These are phyloP conservation scores for Xylophagus ater DNA, from an alignment of 2,888 invertebrate species.

Conservation along the genomic window DNA sequence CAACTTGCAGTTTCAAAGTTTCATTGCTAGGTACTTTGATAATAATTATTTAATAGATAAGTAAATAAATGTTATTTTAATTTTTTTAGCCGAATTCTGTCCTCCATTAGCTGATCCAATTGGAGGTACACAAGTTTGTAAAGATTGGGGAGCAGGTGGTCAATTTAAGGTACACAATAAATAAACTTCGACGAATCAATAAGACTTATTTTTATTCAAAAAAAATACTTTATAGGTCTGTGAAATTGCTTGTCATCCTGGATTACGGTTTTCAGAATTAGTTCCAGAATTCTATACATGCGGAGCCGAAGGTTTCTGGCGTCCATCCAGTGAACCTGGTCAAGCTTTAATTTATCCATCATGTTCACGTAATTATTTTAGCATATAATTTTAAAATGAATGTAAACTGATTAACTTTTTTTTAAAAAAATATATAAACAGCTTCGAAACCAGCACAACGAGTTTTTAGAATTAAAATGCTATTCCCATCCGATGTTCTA, in stretches of 20 bases:
- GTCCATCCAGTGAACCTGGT: constrained; percentile 71
- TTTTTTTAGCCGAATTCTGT: constrained; percentile 76
- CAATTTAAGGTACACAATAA: constrained; percentile 59
- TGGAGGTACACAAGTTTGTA: constrained; percentile 83
- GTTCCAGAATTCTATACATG: constrained; percentile 97
- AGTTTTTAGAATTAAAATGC: constrained; percentile 84
- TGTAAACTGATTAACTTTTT: background rate
- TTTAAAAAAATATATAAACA: constrained; percentile 32
- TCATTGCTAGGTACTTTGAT: constrained; percentile 68
- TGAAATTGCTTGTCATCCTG: constrained; percentile 75
- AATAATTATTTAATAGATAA: too few species aligned
- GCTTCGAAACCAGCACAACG: constrained; percentile 85
- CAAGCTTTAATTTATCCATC: constrained; percentile 81
- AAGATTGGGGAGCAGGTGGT: constrained; percentile 93
- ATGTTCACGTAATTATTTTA: constrained; percentile 61
- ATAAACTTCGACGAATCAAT: background rate
- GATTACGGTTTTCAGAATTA: constrained; percentile 80
- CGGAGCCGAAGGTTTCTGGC: constrained; percentile 97
- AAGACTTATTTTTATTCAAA: background rate
- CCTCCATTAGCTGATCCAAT: constrained; percentile 79
- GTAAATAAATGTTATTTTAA: constrained; percentile 10
- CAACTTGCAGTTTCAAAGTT: constrained; percentile 83
- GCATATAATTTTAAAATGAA: background rate
- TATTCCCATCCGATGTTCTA: constrained; percentile 92
- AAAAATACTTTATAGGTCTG: constrained; percentile 48